Evolutionary conservation across 2,888 invertebrate genomes (phyloP), one percentile per base, ranked within the genome.

Genomic region (Pasiphila rectangulata): DNA sequence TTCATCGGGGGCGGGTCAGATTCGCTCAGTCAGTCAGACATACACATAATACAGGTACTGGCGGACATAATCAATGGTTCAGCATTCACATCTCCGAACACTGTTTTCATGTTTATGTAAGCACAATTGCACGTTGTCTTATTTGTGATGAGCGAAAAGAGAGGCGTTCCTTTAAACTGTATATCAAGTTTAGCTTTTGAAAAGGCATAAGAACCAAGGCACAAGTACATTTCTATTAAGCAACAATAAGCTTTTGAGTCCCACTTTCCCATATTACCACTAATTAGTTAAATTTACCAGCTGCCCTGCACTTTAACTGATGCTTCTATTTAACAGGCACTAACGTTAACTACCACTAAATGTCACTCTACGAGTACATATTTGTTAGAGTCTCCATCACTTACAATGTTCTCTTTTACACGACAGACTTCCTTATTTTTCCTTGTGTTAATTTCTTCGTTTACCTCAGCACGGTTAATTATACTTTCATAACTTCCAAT

Each of bases 261-360:
- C 10, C 16, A 34, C 44, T 51, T 42, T 53, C 48, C 41, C 48
- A 53, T 39, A 55, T 53, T 53, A 71, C 64, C 71, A 67, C 69
- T 79, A 83, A 85, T 86, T 83, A 79, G 67, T 67, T 72, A 69
- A 72, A 79, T 78, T 80, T 78, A 79, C 73, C 79, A 75, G 78
- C 75, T 73, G 77, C 64, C 39, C 72, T 74, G 78, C 81, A 64
- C 75, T 83, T 74, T 64, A 66, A 75, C 74, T 80, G 78, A 78
- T 75, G 75, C 73, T 58, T 73, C 74, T 74, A 77, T 81, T 83
- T 78, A 80, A 80, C 78, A 60, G 69, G 63, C 78, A 72, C 72
- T 71, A 72, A 69, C 69, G 69, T 79, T 84, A 82, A 85, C 72
- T 82, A 75, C 69, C 61, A 73, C 81, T 83, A 82, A 84, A 79